Evolutionary conservation across 2,888 invertebrate species (phyloP), one percentile per base, ranked within the genome.

Genomic region (Oscheius sp.): DNA sequence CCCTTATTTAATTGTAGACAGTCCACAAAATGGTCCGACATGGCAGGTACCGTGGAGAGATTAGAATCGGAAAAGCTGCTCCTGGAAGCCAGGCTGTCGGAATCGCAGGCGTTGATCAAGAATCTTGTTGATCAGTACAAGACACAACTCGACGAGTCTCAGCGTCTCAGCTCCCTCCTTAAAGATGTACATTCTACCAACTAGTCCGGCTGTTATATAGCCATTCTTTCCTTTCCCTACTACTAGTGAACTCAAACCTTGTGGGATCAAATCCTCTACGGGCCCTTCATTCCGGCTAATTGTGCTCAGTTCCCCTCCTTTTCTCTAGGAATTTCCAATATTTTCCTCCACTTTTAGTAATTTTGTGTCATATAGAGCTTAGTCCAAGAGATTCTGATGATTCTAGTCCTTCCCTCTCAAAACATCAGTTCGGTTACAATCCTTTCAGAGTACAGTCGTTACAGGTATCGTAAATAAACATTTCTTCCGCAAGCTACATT

Each of bases 61-160:
- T 48, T 78, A 2, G 78, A 78, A 35, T 75, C 75, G n/a, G 76
- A 78, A 57, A 78, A 78, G 57, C 71, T 78, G 9, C 57, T 78
- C 32, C 68, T 78, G 37, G 78, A 78, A 62, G 48, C 74, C 29
- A 65, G 78, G 29, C 74, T 78, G 29, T 59, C 78, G 48, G 76
- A 78, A 42, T 70, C 76, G 7, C 78, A 78, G 33, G 59, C 66
- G 37, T 37, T 76, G 21, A 76, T 78, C 68, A 78, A 76, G 65
- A 76, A 76, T 48, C 65, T 78, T 21, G 76, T 78, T 3, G 78
- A 78, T 13, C 74, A 78, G 65, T 78, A 74, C 72, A 76, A 73
- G 57, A 70, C 58, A n/a, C 75, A 75, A 58, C 63, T 75, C 11
- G 75, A 75, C 57, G 75, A 75, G 63, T 60, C 75, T 7, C 50